phyloP scores from a whole-genome alignment of 2,888 invertebrate genomes.

The Diplazon laetatorius region DNA sequence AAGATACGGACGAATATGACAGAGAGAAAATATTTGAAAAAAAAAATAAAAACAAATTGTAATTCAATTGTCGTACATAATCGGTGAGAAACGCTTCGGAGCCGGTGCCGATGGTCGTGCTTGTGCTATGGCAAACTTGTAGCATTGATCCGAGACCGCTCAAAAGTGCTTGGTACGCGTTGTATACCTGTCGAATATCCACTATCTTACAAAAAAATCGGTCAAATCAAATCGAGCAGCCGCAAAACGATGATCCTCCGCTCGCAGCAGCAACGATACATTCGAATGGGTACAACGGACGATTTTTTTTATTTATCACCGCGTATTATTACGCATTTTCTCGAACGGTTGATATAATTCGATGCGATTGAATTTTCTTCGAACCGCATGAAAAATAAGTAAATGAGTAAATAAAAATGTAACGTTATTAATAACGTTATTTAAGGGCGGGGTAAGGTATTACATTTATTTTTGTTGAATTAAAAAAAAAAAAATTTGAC shows the following conservation, averaged over 20 bases:
- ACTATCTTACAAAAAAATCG: slow-evolving; percentile 65
- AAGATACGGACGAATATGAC: slow-evolving; percentile 73
- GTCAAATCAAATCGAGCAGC: slow-evolving; percentile 47
- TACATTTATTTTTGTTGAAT: no score
- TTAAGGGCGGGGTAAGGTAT: no score
- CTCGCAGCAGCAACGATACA: slow-evolving; percentile 5
- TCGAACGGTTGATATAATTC: no score
- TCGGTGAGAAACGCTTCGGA: slow-evolving; percentile 77
- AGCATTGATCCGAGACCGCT: slow-evolving; percentile 87
- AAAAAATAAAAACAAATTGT: slow-evolving; percentile 55
- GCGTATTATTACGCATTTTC: no score
- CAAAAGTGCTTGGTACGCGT: slow-evolving; percentile 87
- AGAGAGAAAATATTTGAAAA: background rate
- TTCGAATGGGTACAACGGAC: no score
- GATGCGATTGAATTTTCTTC: no score
- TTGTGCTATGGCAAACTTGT: slow-evolving; percentile 86
- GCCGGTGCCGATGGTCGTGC: slow-evolving; percentile 73
- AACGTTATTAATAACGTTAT: no score
- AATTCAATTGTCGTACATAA: slow-evolving; percentile 77
- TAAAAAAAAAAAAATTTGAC: no score
- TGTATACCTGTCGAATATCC: slow-evolving; percentile 85
- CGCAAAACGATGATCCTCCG: slow-evolving; percentile 40
- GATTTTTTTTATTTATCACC: no score
- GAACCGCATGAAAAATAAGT: no score
- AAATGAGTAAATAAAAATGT: no score